Evolutionary conservation across 2,888 invertebrate species (phyloP), one percentile per base, ranked within the genome.

Genomic region (Papilio protenor): DNA sequence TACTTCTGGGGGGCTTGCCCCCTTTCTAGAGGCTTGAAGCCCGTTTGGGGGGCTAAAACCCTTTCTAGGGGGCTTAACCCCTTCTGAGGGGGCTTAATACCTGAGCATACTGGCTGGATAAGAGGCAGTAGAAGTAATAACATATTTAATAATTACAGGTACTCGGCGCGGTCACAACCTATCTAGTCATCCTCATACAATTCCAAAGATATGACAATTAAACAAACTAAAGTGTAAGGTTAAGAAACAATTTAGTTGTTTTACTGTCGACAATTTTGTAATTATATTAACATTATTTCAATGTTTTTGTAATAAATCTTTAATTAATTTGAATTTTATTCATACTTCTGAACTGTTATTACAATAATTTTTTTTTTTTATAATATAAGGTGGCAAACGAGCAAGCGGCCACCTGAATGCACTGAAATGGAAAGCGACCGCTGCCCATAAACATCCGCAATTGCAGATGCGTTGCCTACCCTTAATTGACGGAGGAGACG

Each of bases 161-260:
- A 23, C 92, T 95, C 2, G 96, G 95, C 3, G 95, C 95, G 3
- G 96, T 96, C 0, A 95, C 95, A 0, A 96, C 96, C 0, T 96
- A 96, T 84, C 85, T 96, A 75, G 96, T 96, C 8, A 96, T 96
- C 78, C 87, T 96, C 14, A 95, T 96, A 85, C 96, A 96, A 84
- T 96, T 96, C 79, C 96, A 96, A 87, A 94, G 95, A 85, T 95
- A 95, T 57, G 95, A 95, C 71, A 84, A 55, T 16, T 79, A 79
- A 16, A 64, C 8, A 45, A 66, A 27, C 14, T 66, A 45, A n/a
- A n/a, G 10, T 69, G 45, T 69, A 66, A 33, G 33, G 18, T 40
- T 71, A 23, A 23, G n/a, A n/a, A 49, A 11, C 8, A n/a, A 12
- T 47, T 47, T 47, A 27, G 27, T 64, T 8, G 33, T 64, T 6